Conservation (phyloP, 2,113 vertebrate genomes). For the Pleuronectes platessa region DNA sequence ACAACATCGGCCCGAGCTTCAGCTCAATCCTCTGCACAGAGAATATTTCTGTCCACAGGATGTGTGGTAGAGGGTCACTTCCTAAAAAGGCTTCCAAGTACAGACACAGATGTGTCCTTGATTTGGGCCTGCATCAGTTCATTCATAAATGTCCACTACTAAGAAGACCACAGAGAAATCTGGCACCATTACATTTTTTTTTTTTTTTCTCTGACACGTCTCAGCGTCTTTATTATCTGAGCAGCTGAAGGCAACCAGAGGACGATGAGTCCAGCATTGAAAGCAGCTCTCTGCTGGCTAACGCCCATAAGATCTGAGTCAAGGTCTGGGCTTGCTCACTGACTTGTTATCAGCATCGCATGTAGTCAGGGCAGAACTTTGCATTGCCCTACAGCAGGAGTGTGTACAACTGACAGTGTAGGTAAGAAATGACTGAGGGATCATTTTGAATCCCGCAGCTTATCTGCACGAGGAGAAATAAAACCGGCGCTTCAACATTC, state of each 20-base stretch:
- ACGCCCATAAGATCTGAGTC: background rate
- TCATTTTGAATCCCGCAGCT: background rate
- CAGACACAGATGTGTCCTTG: conserved; percentile 29
- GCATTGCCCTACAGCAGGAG: conserved; percentile 10
- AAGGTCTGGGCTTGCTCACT: conserved; percentile 16
- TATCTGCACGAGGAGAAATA: conserved; percentile 8
- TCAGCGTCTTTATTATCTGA: conserved; percentile 1
- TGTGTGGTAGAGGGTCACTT: conserved; percentile 42
- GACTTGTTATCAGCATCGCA: conserved; percentile 14
- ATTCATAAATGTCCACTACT: background rate
- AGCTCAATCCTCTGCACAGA: conserved; percentile 23
- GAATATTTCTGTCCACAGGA: conserved; percentile 48
- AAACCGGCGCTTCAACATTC: background rate
- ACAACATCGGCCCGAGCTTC: conserved; percentile 5
- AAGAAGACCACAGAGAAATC: background rate
- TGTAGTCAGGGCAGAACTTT: conserved; percentile 9
- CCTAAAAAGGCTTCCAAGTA: conserved; percentile 30
- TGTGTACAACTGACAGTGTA: conserved; percentile 10
- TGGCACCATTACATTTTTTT: background rate
- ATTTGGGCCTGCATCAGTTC: conserved; percentile 24
- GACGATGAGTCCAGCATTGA: conserved; percentile 10
- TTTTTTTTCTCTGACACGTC: background rate
- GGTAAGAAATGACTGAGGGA: conserved; percentile 22
- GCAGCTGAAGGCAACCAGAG: conserved; percentile 2
- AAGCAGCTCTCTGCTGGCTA: conserved; percentile 8